Percentiles rank a stretch among this genome's conserved stretches.
phyloP scores from a whole-genome alignment of 2,113 vertebrate species.

The Heterochromis multidens region DNA sequence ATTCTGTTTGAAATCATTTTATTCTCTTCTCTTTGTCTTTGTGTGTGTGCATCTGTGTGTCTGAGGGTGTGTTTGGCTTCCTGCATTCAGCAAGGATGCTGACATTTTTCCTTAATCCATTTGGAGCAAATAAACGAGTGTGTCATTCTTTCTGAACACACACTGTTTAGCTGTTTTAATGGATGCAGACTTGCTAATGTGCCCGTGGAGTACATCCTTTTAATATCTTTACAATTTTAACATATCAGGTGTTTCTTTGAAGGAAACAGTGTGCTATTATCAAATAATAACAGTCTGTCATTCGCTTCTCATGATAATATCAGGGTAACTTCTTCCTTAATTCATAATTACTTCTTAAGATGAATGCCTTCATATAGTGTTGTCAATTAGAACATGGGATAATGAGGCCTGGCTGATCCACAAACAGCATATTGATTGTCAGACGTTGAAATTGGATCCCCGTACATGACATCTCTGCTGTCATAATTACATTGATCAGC shows the following conservation, averaged over 20 bases:
- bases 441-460: not conserved
- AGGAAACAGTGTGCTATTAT: not conserved
- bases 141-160: conserved; percentile 16
- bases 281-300: not conserved
- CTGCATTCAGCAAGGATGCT: not conserved
- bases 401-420: not conserved
- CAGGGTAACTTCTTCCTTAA: not conserved
- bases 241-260: not conserved
- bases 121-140: conserved; percentile 2
- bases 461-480: not conserved
- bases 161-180: conserved; percentile 20
- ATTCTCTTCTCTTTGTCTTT: conserved; percentile 49
- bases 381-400: not conserved
- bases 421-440: not conserved
- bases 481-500: not conserved
- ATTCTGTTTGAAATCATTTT: conserved; percentile 75
- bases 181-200: conserved; percentile 24
- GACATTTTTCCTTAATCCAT: conserved; percentile 38
- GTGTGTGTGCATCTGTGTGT: not conserved
- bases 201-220: not conserved
- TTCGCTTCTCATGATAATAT: not conserved
- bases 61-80: not conserved
- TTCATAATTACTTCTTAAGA: not conserved
- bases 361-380: not conserved
- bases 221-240: not conserved